Evolutionary conservation across 2,888 invertebrate species (phyloP).

Genomic region (Temnothorax unifasciatus): DNA sequence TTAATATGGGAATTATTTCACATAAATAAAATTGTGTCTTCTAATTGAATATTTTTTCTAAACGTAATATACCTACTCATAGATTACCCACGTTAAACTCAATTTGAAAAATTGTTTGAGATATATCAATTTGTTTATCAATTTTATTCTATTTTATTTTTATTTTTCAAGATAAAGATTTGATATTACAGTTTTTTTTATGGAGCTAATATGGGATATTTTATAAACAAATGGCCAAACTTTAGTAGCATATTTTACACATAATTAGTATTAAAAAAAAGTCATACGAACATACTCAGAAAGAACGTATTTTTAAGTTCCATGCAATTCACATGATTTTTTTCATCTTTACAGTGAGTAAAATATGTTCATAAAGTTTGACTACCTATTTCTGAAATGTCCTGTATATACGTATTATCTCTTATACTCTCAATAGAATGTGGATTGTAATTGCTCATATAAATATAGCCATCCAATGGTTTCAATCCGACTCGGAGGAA

Average conservation of each 20-base stretch:
- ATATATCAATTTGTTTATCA: no score
- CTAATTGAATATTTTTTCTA: constrained; percentile 78
- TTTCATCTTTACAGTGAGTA: not conserved
- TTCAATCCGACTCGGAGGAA: constrained; percentile 83
- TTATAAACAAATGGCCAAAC: not conserved
- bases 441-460: constrained; percentile 82
- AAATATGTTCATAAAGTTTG: not conserved
- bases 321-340: not conserved
- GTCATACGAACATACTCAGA: not conserved
- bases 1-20: not conserved
- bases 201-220: no score
- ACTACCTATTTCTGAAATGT: not conserved
- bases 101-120: constrained; percentile 76
- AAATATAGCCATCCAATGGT: constrained; percentile 80
- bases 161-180: no score
- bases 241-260: not conserved
- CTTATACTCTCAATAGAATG: constrained; percentile 80
- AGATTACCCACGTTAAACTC: constrained; percentile 83
- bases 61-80: constrained; percentile 68
- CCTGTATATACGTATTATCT: no score
- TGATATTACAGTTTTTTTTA: no score
- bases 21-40: constrained; percentile 28
- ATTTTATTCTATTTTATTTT: no score
- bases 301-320: not conserved
- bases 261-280: not conserved